phyloP scores from a whole-genome alignment of 2,113 vertebrate genomes.

The pig (Sus scrofa) region T2T-Sscrofa CM000816.6:99068501-99069000 shows the following conservation, averaged over 20 bases:
- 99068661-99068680: conserved; percentile 24
- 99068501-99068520: neutral
- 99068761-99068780: neutral
- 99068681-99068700: neutral
- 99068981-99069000: neutral
- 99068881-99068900: neutral
- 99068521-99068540: neutral
- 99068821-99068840: conserved; percentile 1
- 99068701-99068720: neutral
- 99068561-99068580: neutral
- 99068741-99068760: neutral
- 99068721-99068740: neutral
- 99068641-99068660: neutral
- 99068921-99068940: neutral
- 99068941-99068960: neutral
- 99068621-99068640: conserved; percentile 42
- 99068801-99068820: neutral
- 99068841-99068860: neutral
- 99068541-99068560: neutral
- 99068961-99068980: neutral
- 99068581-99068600: neutral
- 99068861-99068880: conserved; percentile 11
- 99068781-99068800: neutral
- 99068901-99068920: neutral
- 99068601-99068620: neutral